Conservation (phyloP, 2,113 vertebrate genomes). For the Gobiocypris rarus region DNA sequence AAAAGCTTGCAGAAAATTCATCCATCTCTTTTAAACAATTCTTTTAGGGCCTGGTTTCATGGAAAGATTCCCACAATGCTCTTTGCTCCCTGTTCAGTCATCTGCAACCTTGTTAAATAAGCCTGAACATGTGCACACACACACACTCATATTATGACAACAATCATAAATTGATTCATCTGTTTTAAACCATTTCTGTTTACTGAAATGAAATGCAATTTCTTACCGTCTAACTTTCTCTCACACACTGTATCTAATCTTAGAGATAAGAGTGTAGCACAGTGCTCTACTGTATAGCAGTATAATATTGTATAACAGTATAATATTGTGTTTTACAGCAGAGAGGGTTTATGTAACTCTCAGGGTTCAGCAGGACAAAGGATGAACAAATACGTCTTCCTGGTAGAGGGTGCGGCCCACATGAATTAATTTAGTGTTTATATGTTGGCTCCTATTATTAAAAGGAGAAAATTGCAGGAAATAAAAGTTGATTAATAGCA, state of each 20-base stretch:
- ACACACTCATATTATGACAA: not conserved
- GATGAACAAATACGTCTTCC: not conserved
- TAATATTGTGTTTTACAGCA: constrained; percentile 6
- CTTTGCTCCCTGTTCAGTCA: not conserved
- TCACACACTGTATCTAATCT: constrained; percentile 9
- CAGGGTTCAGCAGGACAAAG: constrained; percentile 24
- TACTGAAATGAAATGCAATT: not conserved
- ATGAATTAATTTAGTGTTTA: constrained; percentile 8
- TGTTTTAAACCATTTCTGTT: not conserved
- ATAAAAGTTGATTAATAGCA: not conserved
- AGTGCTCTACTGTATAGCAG: constrained; percentile 2
- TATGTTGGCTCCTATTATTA: not conserved
- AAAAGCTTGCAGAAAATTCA: not conserved
- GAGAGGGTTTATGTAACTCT: constrained; percentile 15
- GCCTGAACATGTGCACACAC: not conserved
- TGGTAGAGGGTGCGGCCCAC: constrained; percentile 1
- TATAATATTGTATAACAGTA: too few species aligned
- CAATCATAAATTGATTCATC: not conserved
- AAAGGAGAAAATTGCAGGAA: not conserved
- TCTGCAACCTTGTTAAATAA: not conserved
- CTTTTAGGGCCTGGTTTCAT: not conserved
- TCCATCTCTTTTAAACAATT: not conserved
- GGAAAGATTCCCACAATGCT: not conserved
- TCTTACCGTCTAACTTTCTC: not conserved
- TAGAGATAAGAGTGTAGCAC: constrained; percentile 25